A percentile compares a stretch with the other conserved stretches of the same genome.
These are phyloP conservation scores for Siphlonurus alternatus DNA, from an alignment of 2,888 invertebrate genomes.

Conservation along the genomic window DNA sequence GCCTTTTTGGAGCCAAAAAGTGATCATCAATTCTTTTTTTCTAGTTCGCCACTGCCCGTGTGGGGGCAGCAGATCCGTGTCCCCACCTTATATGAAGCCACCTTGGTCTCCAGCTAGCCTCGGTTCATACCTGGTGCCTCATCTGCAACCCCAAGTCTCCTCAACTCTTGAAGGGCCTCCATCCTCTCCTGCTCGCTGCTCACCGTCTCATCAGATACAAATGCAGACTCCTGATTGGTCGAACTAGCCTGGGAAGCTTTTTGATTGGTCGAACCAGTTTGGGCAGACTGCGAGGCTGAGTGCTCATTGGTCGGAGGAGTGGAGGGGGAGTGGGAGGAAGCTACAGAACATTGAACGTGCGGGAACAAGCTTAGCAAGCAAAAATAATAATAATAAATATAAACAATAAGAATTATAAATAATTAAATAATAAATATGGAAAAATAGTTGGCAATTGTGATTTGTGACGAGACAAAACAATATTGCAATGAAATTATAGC, in stretches of 20 bases:
- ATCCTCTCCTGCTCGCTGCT: neutral
- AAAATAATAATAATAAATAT: constrained; percentile 13
- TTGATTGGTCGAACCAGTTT: neutral
- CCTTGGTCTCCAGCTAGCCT: too few relatives aligned
- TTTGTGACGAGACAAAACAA: too few relatives aligned
- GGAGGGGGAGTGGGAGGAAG: neutral
- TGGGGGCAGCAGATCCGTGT: too few relatives aligned
- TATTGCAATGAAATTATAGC: too few relatives aligned
- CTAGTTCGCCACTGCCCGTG: too few relatives aligned
- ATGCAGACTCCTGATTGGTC: neutral
- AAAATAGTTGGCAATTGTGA: too few relatives aligned
- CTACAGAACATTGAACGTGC: too few relatives aligned
- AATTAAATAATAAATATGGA: constrained; percentile 5
- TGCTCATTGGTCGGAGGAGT: neutral
- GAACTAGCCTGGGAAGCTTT: neutral
- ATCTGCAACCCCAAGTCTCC: neutral
- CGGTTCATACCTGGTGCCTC: constrained; percentile 3
- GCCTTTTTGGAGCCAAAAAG: too few relatives aligned
- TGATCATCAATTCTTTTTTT: too few relatives aligned
- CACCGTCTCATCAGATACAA: neutral
- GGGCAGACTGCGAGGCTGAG: neutral
- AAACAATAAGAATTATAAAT: constrained; percentile 13
- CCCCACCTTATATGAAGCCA: too few relatives aligned
- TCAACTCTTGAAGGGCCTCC: neutral
- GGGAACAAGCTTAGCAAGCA: constrained; percentile 8